A percentile compares a stretch with the other conserved stretches of the same genome.
phyloP scores from a whole-genome alignment of 2,888 invertebrate species.

The Thumatha senex region DNA sequence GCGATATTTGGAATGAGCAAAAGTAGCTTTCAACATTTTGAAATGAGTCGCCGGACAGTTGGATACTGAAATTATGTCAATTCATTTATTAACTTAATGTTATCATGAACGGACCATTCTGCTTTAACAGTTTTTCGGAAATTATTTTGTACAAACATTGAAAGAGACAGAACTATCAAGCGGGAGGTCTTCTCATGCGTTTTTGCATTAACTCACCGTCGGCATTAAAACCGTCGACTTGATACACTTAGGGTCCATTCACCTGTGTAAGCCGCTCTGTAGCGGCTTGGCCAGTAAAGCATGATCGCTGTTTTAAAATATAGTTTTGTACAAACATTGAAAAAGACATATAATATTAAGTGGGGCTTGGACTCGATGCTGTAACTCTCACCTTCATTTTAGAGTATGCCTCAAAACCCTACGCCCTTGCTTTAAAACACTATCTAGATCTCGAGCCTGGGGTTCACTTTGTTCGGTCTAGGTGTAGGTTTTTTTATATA shows the following conservation, averaged over 20 bases:
- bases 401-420: too few relatives aligned
- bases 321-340: too few relatives aligned
- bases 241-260: slow-evolving; percentile 9
- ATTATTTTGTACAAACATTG: too few relatives aligned
- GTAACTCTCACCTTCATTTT: too few relatives aligned
- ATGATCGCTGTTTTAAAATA: not conserved
- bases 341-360: too few relatives aligned
- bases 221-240: slow-evolving; percentile 27
- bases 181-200: slow-evolving; percentile 43
- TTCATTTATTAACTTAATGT: slow-evolving; percentile 24
- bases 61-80: slow-evolving; percentile 37
- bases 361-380: too few relatives aligned
- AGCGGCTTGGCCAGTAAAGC: not conserved
- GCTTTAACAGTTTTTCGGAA: not conserved
- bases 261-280: too few relatives aligned
- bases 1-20: slow-evolving; percentile 70
- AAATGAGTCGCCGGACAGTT: slow-evolving; percentile 66
- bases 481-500: too few relatives aligned
- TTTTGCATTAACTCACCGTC: slow-evolving; percentile 31
- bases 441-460: too few relatives aligned
- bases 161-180: too few relatives aligned
- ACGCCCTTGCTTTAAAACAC: too few relatives aligned
- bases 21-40: slow-evolving; percentile 68
- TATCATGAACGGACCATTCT: not conserved
- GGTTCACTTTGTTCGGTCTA: too few relatives aligned